Conservation (phyloP, 2,888 invertebrate species). For the Thecocarcelia acutangulata region DNA sequence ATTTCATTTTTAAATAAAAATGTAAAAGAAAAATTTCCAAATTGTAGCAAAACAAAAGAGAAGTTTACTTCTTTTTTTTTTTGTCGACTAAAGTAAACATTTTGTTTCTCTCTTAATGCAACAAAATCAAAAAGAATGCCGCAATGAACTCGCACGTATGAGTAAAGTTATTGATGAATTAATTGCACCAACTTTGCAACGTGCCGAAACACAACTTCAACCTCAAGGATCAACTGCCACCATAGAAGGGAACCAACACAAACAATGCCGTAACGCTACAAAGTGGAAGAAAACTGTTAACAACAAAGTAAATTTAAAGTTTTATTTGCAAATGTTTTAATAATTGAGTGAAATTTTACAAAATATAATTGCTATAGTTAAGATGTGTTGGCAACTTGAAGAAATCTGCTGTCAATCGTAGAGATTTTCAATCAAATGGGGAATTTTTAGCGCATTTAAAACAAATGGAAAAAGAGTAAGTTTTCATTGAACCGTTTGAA, state of each 20-base stretch:
- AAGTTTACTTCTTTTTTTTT: no score
- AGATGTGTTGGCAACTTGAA: constrained; percentile 24
- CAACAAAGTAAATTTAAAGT: constrained; percentile 35
- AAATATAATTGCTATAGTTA: constrained; percentile 3
- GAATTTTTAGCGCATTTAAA: constrained; percentile 77
- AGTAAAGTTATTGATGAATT: constrained; percentile 79
- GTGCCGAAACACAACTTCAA: constrained; percentile 61
- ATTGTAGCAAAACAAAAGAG: no score
- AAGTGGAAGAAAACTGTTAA: constrained; percentile 7
- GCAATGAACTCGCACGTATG: constrained; percentile 78
- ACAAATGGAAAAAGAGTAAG: constrained; percentile 75
- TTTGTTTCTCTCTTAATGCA: background rate
- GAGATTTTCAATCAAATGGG: constrained; percentile 74
- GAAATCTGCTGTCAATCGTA: constrained; percentile 63
- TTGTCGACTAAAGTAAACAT: background rate
- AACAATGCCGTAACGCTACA: background rate
- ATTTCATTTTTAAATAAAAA: no score
- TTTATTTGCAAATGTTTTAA: background rate
- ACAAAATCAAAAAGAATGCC: constrained; percentile 73
- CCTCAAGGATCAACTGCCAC: constrained; percentile 46
- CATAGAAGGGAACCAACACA: background rate
- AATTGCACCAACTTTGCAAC: constrained; percentile 75
- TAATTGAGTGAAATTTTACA: background rate
- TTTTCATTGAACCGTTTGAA: constrained; percentile 3
- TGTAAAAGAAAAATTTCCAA: no score